phyloP scores from a whole-genome alignment of 2,113 vertebrate species.

The Odocoileus virginianus region DNA sequence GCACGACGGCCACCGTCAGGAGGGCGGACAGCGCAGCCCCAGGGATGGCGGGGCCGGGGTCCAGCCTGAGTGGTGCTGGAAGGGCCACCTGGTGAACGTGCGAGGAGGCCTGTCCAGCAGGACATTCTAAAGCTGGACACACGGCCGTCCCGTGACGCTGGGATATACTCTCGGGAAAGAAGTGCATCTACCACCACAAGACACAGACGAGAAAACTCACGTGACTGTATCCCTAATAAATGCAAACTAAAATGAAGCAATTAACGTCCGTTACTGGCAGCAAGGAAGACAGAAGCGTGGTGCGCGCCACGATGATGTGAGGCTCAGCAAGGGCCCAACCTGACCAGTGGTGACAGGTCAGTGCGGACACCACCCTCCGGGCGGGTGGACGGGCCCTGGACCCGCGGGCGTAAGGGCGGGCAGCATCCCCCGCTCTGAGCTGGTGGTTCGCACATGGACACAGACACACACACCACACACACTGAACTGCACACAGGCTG shows the following conservation, averaged over 20 bases:
- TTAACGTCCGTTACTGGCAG: accelerated
- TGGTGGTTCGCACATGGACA: accelerated
- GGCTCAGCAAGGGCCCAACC: accelerated
- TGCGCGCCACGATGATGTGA: accelerated
- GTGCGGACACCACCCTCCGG: accelerated
- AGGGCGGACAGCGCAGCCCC: accelerated
- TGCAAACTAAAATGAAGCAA: accelerated
- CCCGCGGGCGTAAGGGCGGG: accelerated
- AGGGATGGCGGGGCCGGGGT: accelerated
- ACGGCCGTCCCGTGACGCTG: accelerated
- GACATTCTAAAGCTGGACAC: accelerated
- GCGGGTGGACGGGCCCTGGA: accelerated
- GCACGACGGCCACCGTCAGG: neutral
- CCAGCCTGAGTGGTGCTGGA: neutral
- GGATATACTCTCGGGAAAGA: accelerated
- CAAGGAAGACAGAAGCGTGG: accelerated
- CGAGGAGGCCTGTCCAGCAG: neutral
- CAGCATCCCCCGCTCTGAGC: neutral
- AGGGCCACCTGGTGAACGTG: accelerated
- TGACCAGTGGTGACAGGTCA: accelerated
- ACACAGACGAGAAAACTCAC: accelerated
- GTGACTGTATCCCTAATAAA: accelerated
- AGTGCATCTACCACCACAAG: accelerated
- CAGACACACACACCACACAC: accelerated
- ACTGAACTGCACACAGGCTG: accelerated